A percentile compares a stretch with the other conserved stretches of the same genome.
Evolutionary conservation across 2,797 vertebrate genomes (phyloP).

Genomic region (Menidia menidia): DNA sequence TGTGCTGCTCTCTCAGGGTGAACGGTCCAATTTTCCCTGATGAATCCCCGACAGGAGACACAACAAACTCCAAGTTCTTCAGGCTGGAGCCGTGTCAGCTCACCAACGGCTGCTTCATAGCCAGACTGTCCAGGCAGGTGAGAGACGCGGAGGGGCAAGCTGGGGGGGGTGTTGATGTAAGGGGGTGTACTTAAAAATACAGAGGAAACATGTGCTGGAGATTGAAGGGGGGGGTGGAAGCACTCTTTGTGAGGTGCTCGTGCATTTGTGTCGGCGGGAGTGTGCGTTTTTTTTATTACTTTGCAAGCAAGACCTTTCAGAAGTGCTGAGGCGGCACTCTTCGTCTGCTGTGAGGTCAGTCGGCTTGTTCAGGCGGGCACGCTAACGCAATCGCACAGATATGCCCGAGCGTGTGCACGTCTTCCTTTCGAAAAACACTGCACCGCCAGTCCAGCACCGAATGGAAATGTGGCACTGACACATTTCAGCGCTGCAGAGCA

Average conservation of each 20-base stretch:
- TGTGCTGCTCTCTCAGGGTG: conserved; percentile 59
- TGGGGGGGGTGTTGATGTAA: not conserved
- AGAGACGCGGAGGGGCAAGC: conserved; percentile 18
- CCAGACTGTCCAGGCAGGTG: conserved; percentile 88
- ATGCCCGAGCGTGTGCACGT: too few species aligned
- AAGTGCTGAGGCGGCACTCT: conserved; percentile 71
- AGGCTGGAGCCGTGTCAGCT: conserved; percentile 83
- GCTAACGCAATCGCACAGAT: not conserved
- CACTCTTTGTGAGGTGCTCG: conserved; percentile 16
- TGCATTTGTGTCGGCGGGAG: conserved; percentile 27
- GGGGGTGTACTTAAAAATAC: conserved; percentile 6
- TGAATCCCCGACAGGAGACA: conserved; percentile 31
- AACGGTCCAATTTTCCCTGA: conserved; percentile 68
- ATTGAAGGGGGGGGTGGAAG: conserved; percentile 9
- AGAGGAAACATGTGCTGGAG: conserved; percentile 31
- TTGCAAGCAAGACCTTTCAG: conserved; percentile 57
- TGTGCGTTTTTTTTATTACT: conserved; percentile 49
- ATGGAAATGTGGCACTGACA: conserved; percentile 55
- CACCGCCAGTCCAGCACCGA: conserved; percentile 58
- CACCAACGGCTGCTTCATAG: conserved; percentile 91
- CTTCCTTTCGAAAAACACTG: conserved; percentile 37
- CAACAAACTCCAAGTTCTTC: conserved; percentile 80
- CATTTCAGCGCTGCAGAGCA: conserved; percentile 46
- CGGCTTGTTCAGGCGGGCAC: conserved; percentile 35
- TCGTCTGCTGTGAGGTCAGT: conserved; percentile 67